Evolutionary conservation across 2,113 vertebrate species (phyloP), one percentile per base, ranked within the genome.

Genomic region (Prinia subflava): DNA sequence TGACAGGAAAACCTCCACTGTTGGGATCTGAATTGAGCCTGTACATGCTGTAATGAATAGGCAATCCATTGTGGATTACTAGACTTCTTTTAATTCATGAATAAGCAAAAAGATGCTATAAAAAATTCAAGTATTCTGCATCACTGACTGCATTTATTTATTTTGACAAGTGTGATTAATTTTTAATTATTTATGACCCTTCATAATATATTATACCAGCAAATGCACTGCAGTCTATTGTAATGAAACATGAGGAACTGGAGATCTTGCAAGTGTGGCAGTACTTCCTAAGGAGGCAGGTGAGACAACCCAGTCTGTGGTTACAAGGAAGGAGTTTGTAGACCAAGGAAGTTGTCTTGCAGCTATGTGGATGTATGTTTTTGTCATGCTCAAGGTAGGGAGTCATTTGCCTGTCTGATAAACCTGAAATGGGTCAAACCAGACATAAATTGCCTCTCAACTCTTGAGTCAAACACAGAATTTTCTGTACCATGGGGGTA

Each of bases 181-280:
- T 93, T 95, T 97, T 96, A 96, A 97, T 96, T 96, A 97, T 97
- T 96, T 94, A 96, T 95, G 85, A 75, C 85, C 49, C 80, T 92
- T 95, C 76, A 30, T 94, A 92, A 77, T 93, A 80, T 83, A 92
- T 94, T 94, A 63, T 53, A 89, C 76, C 44, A 94, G 85, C 60
- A 89, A 94, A 79, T 68, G 53, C 82, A 53, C 79, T 90, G 90
- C 80, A 74, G 90, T 83, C 85, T 94, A 42, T 89, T 0, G 18
- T 60, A 89, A 55, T 86, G 88, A 96, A 93, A 74, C 65, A 81
- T 28, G 80, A 83, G 60, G 41, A 81, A 68, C 0, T 71, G 20
- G 42, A 71, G 73, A 62, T 94, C 68, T 71, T 88, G 79, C 64
- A 81, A 37, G 59, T 57, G 60, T 93, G 68, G 70, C 55, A 87